Evolutionary conservation across 2,797 vertebrate species (phyloP).

Genomic region (Trichosurus vulpecula): DNA sequence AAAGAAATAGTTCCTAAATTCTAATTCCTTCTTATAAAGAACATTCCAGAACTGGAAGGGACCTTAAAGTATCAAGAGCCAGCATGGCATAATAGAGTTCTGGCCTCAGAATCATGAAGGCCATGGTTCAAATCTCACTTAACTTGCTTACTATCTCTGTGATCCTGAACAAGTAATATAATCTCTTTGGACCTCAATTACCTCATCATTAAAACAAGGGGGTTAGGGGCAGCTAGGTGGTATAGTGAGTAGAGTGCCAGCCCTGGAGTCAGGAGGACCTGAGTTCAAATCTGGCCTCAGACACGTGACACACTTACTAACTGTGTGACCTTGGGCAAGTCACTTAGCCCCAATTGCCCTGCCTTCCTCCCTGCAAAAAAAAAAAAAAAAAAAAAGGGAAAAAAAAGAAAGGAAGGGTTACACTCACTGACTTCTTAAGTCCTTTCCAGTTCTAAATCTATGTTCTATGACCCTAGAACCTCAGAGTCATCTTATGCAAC

Average conservation of each 20-base stretch:
- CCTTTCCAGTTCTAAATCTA: neutral
- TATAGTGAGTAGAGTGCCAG: no score
- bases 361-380: no score
- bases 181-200: neutral
- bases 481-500: neutral
- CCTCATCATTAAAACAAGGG: neutral
- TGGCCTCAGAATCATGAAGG: neutral
- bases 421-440: neutral
- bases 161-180: neutral
- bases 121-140: neutral
- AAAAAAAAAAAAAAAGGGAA: no score
- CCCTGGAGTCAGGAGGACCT: no score
- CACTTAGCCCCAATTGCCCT: no score
- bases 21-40: neutral
- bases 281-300: no score
- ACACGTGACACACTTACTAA: no score
- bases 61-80: neutral
- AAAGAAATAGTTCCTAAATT: constrained; percentile 20
- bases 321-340: no score
- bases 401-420: no score
- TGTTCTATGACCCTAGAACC: neutral
- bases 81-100: neutral
- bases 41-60: neutral
- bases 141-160: neutral
- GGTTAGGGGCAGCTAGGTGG: no score